Base-by-base conservation (phyloP, 1,140 invertebrate species). In the Drosophila simulans region DNA sequence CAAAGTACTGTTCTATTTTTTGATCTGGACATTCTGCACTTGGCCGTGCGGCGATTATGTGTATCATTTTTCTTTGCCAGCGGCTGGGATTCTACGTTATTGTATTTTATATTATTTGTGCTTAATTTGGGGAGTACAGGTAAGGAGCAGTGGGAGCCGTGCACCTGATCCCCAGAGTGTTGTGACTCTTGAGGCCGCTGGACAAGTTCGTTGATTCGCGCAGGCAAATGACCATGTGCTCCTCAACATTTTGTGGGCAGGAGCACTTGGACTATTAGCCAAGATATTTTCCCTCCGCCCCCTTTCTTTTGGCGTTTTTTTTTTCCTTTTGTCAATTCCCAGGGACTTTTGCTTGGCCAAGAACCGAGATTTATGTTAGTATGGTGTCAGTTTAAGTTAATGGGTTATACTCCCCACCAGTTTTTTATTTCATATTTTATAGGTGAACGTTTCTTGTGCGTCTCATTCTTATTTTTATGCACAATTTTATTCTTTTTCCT, bases 191-290 rank as follows among this genome's bases (percentile, higher is more conserved):
- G 35, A 52, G 54, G 64, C 52, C 53, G 42, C 15, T 73, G 70
- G 79, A 76, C 83, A 84, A 70, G 76, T 84, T 88, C 72, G 84
- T 89, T 88, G 82, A 88, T 89, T 88, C 89, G 84, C 69, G 84
- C 72, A 83, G 69, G 84, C 83, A 84, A 85, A 83, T 83, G 80
- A 79, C 59, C 64, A 68, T 51, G 58, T 75, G 59, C 56, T 55
- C 31, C 53, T 65, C 35, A 52, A 39, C 57, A 55, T 64, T 52
- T 75, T 48, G 59, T 64, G 66, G 64, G 63, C 66, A 51, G 74
- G 55, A 63, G 74, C 80, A 56, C 46, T 69, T 66, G 60, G 74
- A 60, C 82, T 88, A 86, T 76, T 86, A 86, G 71, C 77, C 69
- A 65, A 65, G 48, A 45, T 54, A 40, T 76, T 55, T 59, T 57